Evolutionary conservation across 2,113 vertebrate genomes (phyloP), one percentile per base, ranked within the genome.

Genomic region (Ellobius talpinus): DNA sequence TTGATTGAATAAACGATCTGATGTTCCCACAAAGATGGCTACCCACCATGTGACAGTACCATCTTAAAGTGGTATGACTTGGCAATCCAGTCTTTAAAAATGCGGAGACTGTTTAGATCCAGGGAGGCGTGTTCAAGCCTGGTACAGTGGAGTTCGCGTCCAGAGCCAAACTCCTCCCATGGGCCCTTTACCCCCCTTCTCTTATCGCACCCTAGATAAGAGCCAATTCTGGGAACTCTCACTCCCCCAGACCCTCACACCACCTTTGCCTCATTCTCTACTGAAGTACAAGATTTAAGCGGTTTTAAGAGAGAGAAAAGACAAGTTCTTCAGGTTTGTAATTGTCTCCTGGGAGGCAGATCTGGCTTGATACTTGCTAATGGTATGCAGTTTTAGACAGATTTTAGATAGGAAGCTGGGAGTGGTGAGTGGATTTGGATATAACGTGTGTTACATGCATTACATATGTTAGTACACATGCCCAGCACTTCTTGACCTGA

Each of bases 281-380:
- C 84, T 29, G 74, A 39, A 92, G 21, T 63, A 82, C 45, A 39
- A 65, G 93, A 96, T 95, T 70, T 90, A 97, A 92, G 92, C 73
- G 58, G 47, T 87, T 70, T 72, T 61, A 65, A n/a, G 86, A 13
- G 42, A 52, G n/a, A 72, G 55, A 86, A 92, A 89, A 95, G 89
- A 93, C 96, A n/a, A 93, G 73, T 97, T 97, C 95, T 97, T 97
- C 96, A 91, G 89, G 97, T 96, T 96, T 84, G 73, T 96, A 93
- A 91, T 96, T 87, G 87, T 91, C 82, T 29, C 86, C 93, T 94
- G 86, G 87, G 91, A 96, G 84, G 73, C 73, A 91, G 33, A 87
- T 94, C 94, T 77, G 87, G 68, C 96, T 95, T 61, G 66, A 82
- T 92, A 78, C 42, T n/a, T 91, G 77, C 12, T 13, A 82, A 68